Conservation (phyloP, 2,113 vertebrate genomes). For the Syngnathoides biaculeatus region DNA sequence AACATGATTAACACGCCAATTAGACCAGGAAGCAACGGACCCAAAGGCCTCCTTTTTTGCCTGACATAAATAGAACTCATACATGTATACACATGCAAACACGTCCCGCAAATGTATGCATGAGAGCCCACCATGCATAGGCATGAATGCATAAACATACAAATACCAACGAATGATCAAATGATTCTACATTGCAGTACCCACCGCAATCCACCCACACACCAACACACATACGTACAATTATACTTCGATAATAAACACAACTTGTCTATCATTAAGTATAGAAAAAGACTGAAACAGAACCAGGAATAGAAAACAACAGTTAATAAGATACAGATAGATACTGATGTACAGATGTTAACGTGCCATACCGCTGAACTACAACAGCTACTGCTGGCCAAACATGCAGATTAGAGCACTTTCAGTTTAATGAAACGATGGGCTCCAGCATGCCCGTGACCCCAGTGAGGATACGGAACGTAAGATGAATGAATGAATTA, state of each 20-base stretch:
- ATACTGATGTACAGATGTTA: not conserved
- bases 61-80: conserved; percentile 32
- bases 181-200: conserved; percentile 19
- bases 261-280: conserved; percentile 4
- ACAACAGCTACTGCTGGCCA: not conserved
- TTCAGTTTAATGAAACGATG: not conserved
- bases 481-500: no score
- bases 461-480: no score
- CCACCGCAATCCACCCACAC: conserved; percentile 33
- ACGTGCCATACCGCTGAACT: not conserved
- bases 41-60: conserved; percentile 17
- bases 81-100: not conserved
- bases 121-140: conserved; percentile 23
- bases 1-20: conserved; percentile 64
- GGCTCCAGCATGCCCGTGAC: no score
- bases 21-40: conserved; percentile 50
- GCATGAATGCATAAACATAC: conserved; percentile 45
- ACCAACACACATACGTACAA: conserved; percentile 13
- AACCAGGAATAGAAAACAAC: not conserved
- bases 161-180: conserved; percentile 31
- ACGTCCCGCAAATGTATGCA: conserved; percentile 21
- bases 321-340: not conserved
- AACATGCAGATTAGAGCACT: not conserved
- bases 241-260: conserved; percentile 25
- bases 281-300: not conserved